These are phyloP conservation scores for Trachelus troglodyta DNA, from an alignment of 2,888 invertebrate genomes.

Conservation along the genomic window DNA sequence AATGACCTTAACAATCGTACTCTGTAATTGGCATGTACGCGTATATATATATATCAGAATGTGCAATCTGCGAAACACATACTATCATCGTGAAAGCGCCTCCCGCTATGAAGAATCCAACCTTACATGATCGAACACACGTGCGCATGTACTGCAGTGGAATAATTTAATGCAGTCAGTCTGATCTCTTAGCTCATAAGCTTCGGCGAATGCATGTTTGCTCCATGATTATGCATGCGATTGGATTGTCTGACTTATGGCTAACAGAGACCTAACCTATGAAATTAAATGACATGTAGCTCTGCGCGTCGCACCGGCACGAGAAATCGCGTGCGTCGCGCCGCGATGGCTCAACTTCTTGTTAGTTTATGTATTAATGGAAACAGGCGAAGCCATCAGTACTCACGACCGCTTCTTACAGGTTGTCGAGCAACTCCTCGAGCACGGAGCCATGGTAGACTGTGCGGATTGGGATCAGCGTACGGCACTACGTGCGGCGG, in stretches of 20 bases:
- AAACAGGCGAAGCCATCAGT: neutral
- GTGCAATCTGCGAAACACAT: neutral
- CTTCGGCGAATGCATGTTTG: neutral
- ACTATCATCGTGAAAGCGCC: neutral
- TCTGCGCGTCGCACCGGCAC: neutral
- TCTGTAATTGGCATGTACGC: too few species aligned
- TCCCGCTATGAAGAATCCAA: neutral
- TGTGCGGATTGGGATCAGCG: constrained; percentile 89
- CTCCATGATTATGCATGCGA: neutral
- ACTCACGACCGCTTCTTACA: constrained; percentile 44
- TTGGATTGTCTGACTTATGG: neutral
- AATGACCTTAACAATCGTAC: too few species aligned
- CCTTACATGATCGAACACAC: neutral
- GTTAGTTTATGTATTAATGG: neutral
- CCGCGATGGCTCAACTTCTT: neutral
- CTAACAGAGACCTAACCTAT: neutral
- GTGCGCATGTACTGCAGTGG: neutral
- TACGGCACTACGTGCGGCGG: constrained; percentile 89
- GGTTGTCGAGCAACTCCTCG: constrained; percentile 84
- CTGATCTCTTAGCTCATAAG: neutral
- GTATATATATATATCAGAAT: neutral
- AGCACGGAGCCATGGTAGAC: constrained; percentile 85
- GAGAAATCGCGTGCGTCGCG: neutral
- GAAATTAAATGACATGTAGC: neutral
- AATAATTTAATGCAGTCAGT: neutral